Conservation (phyloP, 2,797 vertebrate genomes). For the Amniataba percoides region DNA sequence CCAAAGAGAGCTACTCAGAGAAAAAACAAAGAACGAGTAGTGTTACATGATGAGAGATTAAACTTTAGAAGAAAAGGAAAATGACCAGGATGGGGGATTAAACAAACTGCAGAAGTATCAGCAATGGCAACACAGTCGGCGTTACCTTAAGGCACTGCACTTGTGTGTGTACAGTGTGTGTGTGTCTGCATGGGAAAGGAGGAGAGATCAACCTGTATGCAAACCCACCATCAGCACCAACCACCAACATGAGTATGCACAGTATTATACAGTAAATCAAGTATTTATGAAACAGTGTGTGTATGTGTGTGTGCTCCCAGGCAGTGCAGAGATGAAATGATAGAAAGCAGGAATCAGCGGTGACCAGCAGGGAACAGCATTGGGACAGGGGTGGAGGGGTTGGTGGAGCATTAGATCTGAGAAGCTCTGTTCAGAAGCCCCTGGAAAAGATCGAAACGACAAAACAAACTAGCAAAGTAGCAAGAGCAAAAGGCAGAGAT, state of each 20-base stretch:
- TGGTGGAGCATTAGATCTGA: constrained; percentile 76
- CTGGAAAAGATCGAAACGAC: constrained; percentile 89
- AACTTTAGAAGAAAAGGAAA: constrained; percentile 65
- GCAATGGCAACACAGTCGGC: constrained; percentile 67
- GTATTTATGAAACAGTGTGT: constrained; percentile 51
- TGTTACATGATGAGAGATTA: constrained; percentile 64
- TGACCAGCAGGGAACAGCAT: constrained; percentile 89
- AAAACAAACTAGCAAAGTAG: constrained; percentile 81
- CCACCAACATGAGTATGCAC: constrained; percentile 38
- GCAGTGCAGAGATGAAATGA: constrained; percentile 92
- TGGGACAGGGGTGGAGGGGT: constrained; percentile 91
- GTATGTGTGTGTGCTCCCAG: constrained; percentile 69
- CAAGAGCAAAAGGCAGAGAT: constrained; percentile 66
- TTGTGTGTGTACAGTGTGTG: constrained; percentile 21
- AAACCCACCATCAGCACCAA: constrained; percentile 25
- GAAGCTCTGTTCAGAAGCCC: constrained; percentile 89
- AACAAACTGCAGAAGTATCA: constrained; percentile 68
- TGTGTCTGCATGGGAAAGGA: constrained; percentile 17
- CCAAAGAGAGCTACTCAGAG: constrained; percentile 41
- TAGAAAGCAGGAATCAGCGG: constrained; percentile 94
- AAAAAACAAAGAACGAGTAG: constrained; percentile 31
- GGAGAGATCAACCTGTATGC: constrained; percentile 16
- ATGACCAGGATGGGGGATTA: constrained; percentile 61
- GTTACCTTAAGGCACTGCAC: constrained; percentile 68
- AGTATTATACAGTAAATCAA: constrained; percentile 30